These are phyloP conservation scores for Cepaea hortensis DNA, from an alignment of 2,888 invertebrate genomes.

Conservation along the genomic window DNA sequence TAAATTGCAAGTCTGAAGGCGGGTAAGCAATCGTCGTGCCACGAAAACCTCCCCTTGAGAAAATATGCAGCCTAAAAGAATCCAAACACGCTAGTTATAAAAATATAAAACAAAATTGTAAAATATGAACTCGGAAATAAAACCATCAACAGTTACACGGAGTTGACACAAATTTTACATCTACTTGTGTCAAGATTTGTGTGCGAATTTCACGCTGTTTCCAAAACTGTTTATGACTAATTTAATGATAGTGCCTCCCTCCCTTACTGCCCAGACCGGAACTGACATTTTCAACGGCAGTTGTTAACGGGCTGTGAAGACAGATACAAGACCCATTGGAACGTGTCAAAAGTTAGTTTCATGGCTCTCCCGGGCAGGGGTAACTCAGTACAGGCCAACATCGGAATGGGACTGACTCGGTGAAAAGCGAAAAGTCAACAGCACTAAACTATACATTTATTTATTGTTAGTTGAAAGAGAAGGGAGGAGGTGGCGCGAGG, in stretches of 20 bases:
- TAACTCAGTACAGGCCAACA: not conserved
- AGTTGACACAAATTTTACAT: constrained; percentile 22
- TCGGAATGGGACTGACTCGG: not conserved
- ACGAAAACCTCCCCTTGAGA: no score
- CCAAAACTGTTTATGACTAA: constrained; percentile 5
- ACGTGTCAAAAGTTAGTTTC: constrained; percentile 26
- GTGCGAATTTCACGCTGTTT: not conserved
- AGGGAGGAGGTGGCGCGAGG: not conserved
- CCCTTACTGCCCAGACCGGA: not conserved
- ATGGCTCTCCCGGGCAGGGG: not conserved
- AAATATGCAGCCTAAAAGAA: no score
- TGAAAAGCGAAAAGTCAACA: constrained; percentile 1
- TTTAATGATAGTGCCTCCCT: not conserved
- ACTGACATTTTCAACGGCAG: constrained; percentile 13
- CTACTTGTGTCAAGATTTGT: constrained; percentile 1
- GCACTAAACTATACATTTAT: not conserved
- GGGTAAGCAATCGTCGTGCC: no score
- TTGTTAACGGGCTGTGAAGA: not conserved
- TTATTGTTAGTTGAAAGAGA: not conserved
- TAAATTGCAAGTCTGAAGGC: no score
- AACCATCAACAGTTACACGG: not conserved
- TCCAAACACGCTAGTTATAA: no score
- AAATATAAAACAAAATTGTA: no score
- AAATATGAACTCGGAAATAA: not conserved
- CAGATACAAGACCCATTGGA: constrained; percentile 17